phyloP scores from a whole-genome alignment of 2,888 invertebrate species.

The Cordilura impudica region DNA sequence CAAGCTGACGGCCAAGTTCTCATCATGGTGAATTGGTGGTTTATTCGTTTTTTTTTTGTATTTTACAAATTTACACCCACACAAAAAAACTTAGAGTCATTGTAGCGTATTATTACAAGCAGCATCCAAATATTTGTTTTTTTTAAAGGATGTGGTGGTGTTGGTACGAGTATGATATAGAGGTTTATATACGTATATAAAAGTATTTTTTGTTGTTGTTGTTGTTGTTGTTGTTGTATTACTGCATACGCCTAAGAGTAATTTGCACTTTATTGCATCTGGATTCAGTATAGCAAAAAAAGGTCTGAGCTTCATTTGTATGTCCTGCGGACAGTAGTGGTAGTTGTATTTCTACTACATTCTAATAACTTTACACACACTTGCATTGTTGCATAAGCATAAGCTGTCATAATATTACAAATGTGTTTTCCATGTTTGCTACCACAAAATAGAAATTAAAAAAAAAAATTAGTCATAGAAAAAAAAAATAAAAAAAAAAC shows the following conservation, averaged over 20 bases:
- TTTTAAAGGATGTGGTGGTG: no score
- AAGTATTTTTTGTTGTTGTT: not conserved
- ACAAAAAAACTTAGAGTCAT: slow-evolving; percentile 30
- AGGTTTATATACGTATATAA: slow-evolving; percentile 27
- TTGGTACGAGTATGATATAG: slow-evolving; percentile 13
- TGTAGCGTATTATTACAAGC: slow-evolving; percentile 56
- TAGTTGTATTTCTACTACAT: slow-evolving; percentile 3
- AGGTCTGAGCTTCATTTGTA: not conserved
- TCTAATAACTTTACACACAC: not conserved
- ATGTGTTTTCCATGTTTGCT: slow-evolving; percentile 65
- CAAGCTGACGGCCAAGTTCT: slow-evolving; percentile 47
- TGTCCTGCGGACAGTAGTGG: not conserved
- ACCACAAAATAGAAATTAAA: slow-evolving; percentile 3
- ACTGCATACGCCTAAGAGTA: slow-evolving; percentile 52
- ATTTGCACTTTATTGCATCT: slow-evolving; percentile 63
- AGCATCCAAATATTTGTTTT: slow-evolving; percentile 13
- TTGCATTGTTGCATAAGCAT: slow-evolving; percentile 22
- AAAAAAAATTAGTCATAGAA: not conserved
- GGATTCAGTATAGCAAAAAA: slow-evolving; percentile 35
- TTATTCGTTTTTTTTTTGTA: not conserved
- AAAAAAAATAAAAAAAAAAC: no score
- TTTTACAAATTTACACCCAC: slow-evolving; percentile 30
- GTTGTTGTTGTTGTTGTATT: slow-evolving; percentile 19
- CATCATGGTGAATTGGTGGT: slow-evolving; percentile 45
- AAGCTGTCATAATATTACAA: slow-evolving; percentile 63